A percentile compares a stretch with the other conserved stretches of the same genome.
Conservation (phyloP, 2,797 vertebrate species). For the Chloroceryle amazona region DNA sequence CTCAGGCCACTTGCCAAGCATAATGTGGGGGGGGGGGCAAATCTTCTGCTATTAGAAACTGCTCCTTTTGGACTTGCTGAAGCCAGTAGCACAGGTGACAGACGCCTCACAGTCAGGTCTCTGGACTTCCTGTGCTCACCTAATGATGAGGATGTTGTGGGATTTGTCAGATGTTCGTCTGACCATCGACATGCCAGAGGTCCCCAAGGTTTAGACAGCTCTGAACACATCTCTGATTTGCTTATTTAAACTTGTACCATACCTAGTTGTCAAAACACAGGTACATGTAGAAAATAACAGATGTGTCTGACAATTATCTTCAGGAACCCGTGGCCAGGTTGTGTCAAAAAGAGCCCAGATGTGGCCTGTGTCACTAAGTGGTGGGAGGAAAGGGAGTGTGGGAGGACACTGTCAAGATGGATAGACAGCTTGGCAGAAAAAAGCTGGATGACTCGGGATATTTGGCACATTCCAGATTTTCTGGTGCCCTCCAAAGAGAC, state of each 20-base stretch:
- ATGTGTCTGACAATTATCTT: background rate
- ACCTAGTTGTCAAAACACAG: background rate
- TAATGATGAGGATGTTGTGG: background rate
- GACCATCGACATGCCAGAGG: background rate
- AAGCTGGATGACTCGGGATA: background rate
- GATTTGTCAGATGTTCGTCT: constrained; percentile 9
- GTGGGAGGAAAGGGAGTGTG: background rate
- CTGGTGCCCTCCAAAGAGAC: background rate
- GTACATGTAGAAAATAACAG: background rate
- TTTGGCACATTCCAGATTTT: background rate
- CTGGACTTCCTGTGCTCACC: background rate
- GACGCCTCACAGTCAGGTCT: background rate
- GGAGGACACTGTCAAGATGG: background rate
- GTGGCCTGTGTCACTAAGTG: background rate
- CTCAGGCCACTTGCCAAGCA: constrained; percentile 72
- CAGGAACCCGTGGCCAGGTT: background rate
- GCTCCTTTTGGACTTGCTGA: constrained; percentile 18
- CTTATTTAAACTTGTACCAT: background rate
- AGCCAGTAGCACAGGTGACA: background rate
- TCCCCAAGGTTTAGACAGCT: background rate
- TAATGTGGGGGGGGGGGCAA: constrained; percentile 14
- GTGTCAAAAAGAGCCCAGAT: constrained; percentile 21
- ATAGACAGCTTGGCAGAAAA: background rate
- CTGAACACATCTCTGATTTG: background rate
- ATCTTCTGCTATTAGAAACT: constrained; percentile 7